Evolutionary conservation across 2,888 invertebrate genomes (phyloP).

Genomic region (Agrochola circellaris): DNA sequence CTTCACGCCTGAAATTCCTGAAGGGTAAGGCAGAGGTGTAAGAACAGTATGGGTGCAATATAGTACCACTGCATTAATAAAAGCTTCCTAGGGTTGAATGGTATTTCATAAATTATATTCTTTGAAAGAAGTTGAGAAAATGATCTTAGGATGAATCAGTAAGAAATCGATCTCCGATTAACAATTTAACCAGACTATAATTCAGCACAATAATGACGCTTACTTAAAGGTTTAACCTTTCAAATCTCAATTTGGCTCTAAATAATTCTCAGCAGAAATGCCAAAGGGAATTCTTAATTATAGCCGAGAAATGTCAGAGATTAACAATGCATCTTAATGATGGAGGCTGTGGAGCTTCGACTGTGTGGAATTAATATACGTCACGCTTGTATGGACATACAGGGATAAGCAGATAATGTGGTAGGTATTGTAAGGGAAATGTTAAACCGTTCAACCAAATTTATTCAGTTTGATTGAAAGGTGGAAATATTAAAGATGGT

Average conservation of each 20-base stretch:
- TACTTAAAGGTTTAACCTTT: neutral
- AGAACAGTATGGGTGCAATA: too few relatives aligned
- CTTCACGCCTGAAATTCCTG: too few relatives aligned
- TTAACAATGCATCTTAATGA: conserved; percentile 41
- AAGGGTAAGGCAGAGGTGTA: too few relatives aligned
- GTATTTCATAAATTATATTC: too few relatives aligned
- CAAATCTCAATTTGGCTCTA: conserved; percentile 20
- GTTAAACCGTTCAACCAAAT: neutral
- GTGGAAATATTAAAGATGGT: neutral
- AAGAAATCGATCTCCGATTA: neutral
- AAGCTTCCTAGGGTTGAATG: neutral
- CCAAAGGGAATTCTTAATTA: conserved; percentile 54
- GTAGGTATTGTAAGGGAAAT: neutral
- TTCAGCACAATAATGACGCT: neutral
- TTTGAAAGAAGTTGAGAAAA: neutral
- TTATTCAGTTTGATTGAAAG: neutral
- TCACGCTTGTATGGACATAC: neutral
- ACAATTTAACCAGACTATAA: neutral
- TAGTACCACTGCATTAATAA: neutral
- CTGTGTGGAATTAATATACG: conserved; percentile 18
- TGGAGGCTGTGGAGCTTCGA: neutral
- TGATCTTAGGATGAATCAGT: neutral
- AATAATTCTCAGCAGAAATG: conserved; percentile 30
- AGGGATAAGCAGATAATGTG: neutral
- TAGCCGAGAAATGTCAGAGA: conserved; percentile 32